Evolutionary conservation across 2,888 invertebrate genomes (phyloP).

Genomic region (Lycocerus yunnanus): DNA sequence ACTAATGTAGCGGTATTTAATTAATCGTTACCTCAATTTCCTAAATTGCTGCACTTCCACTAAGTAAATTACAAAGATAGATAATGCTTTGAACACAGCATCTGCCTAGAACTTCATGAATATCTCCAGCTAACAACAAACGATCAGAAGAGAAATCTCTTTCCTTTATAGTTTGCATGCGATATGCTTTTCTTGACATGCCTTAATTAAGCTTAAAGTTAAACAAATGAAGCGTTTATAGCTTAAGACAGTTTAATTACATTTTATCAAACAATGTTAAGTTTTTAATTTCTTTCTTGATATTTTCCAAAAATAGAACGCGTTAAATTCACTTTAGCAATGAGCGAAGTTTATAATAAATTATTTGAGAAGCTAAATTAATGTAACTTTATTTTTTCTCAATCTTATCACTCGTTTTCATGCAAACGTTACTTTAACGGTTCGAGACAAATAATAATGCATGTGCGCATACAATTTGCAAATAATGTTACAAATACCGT

Average conservation of each 20-base stretch:
- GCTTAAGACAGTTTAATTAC: constrained; percentile 40
- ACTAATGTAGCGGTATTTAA: constrained; percentile 25
- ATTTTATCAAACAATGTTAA: constrained; percentile 36
- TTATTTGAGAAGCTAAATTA: neutral
- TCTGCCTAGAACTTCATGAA: constrained; percentile 13
- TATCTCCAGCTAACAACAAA: constrained; percentile 19
- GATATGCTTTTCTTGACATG: constrained; percentile 35
- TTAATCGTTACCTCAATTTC: constrained; percentile 29
- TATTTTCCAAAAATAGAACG: constrained; percentile 13
- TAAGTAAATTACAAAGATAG: constrained; percentile 27
- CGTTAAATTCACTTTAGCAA: constrained; percentile 10
- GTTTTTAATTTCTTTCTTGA: constrained; percentile 30
- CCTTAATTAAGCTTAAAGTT: constrained; percentile 42
- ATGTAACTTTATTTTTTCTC: constrained; percentile 8
- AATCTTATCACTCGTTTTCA: neutral
- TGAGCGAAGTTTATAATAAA: neutral
- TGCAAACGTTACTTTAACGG: constrained; percentile 21
- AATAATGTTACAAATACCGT: constrained; percentile 36
- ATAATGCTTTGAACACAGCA: constrained; percentile 25
- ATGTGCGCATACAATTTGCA: constrained; percentile 38
- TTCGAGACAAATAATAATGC: constrained; percentile 27
- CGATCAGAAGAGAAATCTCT: constrained; percentile 24
- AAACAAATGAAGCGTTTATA: constrained; percentile 43
- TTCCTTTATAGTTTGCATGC: constrained; percentile 26
- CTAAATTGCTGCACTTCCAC: constrained; percentile 20